Conservation (phyloP, 2,888 invertebrate species). For the Lampropteryx suffumata region DNA sequence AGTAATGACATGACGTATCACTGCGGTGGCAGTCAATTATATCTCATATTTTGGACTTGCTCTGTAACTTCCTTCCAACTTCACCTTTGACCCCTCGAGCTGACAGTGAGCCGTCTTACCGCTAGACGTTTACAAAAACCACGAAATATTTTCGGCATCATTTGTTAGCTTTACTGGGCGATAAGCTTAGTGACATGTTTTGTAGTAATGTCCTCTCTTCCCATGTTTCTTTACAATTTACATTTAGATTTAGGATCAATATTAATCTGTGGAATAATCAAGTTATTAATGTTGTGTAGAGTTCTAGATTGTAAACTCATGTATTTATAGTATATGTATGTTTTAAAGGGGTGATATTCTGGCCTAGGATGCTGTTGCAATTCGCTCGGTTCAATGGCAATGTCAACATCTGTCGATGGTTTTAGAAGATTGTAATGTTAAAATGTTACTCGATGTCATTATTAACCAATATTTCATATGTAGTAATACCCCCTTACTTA, state of each 20-base stretch:
- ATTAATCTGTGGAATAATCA: slow-evolving; percentile 64
- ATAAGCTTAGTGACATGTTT: no score
- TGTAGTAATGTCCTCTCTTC: no score
- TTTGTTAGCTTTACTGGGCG: neutral
- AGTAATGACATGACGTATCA: slow-evolving; percentile 63
- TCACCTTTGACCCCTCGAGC: slow-evolving; percentile 6
- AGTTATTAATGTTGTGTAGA: slow-evolving; percentile 73
- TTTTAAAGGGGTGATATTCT: slow-evolving; percentile 52
- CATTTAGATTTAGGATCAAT: slow-evolving; percentile 57
- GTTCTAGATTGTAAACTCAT: slow-evolving; percentile 56
- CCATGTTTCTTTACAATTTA: slow-evolving; percentile 66
- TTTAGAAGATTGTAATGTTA: slow-evolving; percentile 25
- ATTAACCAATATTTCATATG: slow-evolving; percentile 28
- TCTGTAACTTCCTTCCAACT: slow-evolving; percentile 43
- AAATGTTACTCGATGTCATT: slow-evolving; percentile 45
- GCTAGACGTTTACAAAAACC: slow-evolving; percentile 1
- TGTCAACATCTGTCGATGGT: slow-evolving; percentile 21
- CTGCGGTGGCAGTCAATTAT: slow-evolving; percentile 74
- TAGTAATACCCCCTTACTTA: slow-evolving; percentile 30
- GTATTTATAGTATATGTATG: slow-evolving; percentile 47
- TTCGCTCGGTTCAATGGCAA: slow-evolving; percentile 25
- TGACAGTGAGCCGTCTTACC: slow-evolving; percentile 10
- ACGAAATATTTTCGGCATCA: neutral
- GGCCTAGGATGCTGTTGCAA: slow-evolving; percentile 63
- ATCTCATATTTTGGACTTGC: slow-evolving; percentile 42